Evolutionary conservation across 1,140 invertebrate species (phyloP).

Genomic region (Camponotus vicinus): DNA sequence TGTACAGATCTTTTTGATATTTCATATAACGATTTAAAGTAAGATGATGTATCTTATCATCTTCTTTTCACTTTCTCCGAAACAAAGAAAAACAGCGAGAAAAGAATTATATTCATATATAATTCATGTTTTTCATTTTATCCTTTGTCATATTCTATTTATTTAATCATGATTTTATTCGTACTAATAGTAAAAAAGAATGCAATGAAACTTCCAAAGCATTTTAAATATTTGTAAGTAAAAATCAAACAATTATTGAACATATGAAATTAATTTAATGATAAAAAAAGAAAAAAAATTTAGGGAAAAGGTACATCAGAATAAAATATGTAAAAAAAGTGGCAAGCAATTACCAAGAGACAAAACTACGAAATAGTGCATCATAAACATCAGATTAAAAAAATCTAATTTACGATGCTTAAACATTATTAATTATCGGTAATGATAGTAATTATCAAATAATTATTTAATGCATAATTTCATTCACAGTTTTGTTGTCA

Average conservation of each 20-base stretch:
- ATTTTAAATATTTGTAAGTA: background rate
- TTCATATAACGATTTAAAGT: background rate
- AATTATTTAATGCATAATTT: background rate
- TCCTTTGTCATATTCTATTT: background rate
- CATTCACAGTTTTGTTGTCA: background rate
- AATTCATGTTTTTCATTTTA: background rate
- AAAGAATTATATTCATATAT: background rate
- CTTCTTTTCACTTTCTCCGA: background rate
- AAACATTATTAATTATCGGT: background rate
- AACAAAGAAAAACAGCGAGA: background rate
- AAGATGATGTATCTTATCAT: background rate
- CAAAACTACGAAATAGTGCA: background rate
- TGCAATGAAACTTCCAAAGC: background rate
- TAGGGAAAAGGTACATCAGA: too few species aligned
- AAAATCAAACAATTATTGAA: background rate
- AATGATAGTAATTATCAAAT: background rate
- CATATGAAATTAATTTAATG: background rate
- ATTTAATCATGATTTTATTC: background rate
- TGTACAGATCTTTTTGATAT: background rate
- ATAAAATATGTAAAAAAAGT: background rate
- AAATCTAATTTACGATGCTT: too few species aligned
- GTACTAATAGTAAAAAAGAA: background rate
- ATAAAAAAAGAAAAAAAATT: constrained; percentile 1
- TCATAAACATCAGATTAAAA: too few species aligned
- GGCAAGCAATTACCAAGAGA: background rate